Percentiles rank a stretch among this genome's conserved stretches.
phyloP scores from a whole-genome alignment of 2,888 invertebrate species.

The Scaptomyza tumidula region DNA sequence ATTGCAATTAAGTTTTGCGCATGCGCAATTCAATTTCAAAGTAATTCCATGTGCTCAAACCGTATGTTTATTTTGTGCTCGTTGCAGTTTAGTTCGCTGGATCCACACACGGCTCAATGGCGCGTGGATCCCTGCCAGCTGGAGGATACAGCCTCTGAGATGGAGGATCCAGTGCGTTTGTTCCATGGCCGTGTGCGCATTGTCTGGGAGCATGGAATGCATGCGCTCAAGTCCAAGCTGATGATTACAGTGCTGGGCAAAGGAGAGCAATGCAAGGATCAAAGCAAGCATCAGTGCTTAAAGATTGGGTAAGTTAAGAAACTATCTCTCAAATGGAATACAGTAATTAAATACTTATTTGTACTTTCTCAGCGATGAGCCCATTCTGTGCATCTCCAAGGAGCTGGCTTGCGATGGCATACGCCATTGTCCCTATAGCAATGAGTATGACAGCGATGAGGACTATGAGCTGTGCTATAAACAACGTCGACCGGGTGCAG shows the following conservation, averaged over 20 bases:
- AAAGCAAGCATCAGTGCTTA: conserved; percentile 82
- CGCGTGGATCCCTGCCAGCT: conserved; percentile 86
- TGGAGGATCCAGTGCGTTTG: conserved; percentile 86
- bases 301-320: conserved; percentile 81
- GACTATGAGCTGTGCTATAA: conserved; percentile 83
- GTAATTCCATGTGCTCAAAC: conserved; percentile 6
- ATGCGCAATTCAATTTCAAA: too few relatives aligned
- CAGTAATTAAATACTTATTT: not conserved
- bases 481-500: conserved; percentile 74
- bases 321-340: not conserved
- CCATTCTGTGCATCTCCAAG: conserved; percentile 87
- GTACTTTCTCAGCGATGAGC: conserved; percentile 71
- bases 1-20: conserved; percentile 18
- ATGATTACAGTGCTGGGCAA: conserved; percentile 84
- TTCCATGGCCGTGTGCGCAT: conserved; percentile 86
- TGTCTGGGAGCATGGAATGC: conserved; percentile 85
- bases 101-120: conserved; percentile 85
- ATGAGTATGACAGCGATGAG: conserved; percentile 86
- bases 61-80: not conserved
- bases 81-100: conserved; percentile 81
- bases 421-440: conserved; percentile 88
- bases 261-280: conserved; percentile 81
- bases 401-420: conserved; percentile 89
- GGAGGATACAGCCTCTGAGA: conserved; percentile 85
- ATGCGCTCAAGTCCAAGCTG: conserved; percentile 81